phyloP scores from a whole-genome alignment of 2,888 invertebrate species.

The Cylindroiulus punctatus region DNA sequence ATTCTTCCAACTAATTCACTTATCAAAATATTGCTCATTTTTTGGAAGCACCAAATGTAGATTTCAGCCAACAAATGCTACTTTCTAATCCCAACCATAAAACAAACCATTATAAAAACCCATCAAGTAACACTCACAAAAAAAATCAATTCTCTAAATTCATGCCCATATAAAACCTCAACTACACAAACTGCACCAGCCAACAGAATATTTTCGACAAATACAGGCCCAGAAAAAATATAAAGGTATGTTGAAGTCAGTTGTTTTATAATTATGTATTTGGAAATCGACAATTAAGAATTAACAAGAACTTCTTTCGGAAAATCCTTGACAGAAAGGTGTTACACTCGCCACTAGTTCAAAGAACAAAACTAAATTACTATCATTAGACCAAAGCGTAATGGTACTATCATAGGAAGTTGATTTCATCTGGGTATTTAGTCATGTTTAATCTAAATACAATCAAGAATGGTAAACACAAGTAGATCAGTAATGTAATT shows the following conservation, averaged over 20 bases:
- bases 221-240: not conserved
- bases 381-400: not conserved
- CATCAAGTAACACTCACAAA: constrained; percentile 10
- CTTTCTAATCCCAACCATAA: constrained; percentile 20
- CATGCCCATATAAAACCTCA: not conserved
- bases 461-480: not conserved
- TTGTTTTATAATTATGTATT: not conserved
- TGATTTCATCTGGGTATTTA: not conserved
- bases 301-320: not conserved
- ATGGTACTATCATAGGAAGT: too few species aligned
- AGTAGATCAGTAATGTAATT: not conserved
- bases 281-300: constrained; percentile 1
- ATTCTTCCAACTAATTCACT: not conserved
- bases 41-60: constrained; percentile 43
- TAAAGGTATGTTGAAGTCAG: not conserved
- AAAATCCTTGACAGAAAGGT: not conserved
- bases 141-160: constrained; percentile 24
- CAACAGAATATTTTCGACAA: not conserved
- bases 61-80: constrained; percentile 6
- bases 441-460: not conserved
- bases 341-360: not conserved
- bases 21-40: constrained; percentile 43
- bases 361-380: not conserved
- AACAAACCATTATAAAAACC: constrained; percentile 24
- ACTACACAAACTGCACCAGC: constrained; percentile 10